Evolutionary conservation across 2,797 vertebrate species (phyloP), one percentile per base, ranked within the genome.

Genomic region (Ispidina lecontei): DNA sequence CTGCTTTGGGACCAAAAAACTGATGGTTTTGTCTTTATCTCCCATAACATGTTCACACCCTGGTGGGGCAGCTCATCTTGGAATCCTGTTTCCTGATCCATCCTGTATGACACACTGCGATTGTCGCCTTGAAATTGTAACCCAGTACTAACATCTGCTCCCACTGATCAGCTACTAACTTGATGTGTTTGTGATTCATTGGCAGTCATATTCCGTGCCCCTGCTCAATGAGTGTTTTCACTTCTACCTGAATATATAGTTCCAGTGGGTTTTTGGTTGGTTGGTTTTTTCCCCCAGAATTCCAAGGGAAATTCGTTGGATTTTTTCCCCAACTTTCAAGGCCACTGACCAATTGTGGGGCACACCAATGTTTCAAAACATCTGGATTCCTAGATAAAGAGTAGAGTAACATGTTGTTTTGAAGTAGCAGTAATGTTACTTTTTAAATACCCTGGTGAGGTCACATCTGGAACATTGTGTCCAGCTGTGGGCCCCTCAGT

Each of bases 21-120:
- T 9, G 46, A 25, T 33, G 39, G 26, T 1, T 68, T 81, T 72
- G 35, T 8, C 14, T 35, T 46, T 26, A 10, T 35, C 15, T 52
- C 44, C 41, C 1, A 0, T n/a, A 31, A 28, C 13, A 2, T 6
- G 59, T 8, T 28, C 13, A 1, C 7, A 17, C 0, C 1, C 46
- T 44, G 21, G 20, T 31, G 51, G 22, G 46, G 35, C 37, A 76
- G 37, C 25, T 8, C 23, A 37, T 37, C 37, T 37, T 37, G 37
- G 37, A 37, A 37, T 37, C 37, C 37, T 37, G 37, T 37, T 37
- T 37, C 37, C 35, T 6, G 7, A 8, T 35, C 15, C 41, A 51
- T 69, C 56, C n/a, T 21, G 12, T 20, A 3, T 17, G 39, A 44
- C 3, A 1, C 31, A 10, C 54, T 44, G 13, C 9, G 37, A 9